phyloP scores from a whole-genome alignment of 2,797 vertebrate species.

The Microcaecilia unicolor region DNA sequence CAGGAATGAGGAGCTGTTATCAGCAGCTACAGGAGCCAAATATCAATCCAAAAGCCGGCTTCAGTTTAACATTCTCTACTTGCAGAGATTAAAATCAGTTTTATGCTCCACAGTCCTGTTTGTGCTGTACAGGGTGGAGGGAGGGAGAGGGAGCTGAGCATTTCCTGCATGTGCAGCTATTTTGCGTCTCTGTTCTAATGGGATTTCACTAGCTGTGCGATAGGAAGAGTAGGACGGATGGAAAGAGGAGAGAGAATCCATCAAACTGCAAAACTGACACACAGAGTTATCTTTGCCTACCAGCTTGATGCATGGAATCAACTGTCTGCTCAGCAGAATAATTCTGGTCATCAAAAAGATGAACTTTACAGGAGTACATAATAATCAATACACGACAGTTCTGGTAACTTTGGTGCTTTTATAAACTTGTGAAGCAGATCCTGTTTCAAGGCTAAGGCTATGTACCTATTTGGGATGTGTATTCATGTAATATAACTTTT shows the following conservation, averaged over 20 bases:
- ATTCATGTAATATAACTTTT: too few species aligned
- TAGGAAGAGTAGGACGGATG: conserved; percentile 1
- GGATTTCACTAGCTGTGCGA: neutral
- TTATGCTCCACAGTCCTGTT: conserved; percentile 23
- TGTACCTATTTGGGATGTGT: too few species aligned
- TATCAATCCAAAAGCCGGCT: neutral
- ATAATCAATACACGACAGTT: neutral
- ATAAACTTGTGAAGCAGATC: too few species aligned
- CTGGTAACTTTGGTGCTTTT: neutral
- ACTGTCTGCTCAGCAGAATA: neutral
- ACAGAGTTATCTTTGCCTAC: conserved; percentile 9
- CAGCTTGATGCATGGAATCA: conserved; percentile 10
- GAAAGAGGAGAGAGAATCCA: neutral
- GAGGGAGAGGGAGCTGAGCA: conserved; percentile 12
- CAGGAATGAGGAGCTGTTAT: conserved; percentile 14
- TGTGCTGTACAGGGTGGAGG: conserved; percentile 11
- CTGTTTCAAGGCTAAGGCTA: too few species aligned
- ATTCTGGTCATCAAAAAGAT: conserved; percentile 3
- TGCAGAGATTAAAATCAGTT: conserved; percentile 27
- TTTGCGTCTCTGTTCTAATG: conserved; percentile 11
- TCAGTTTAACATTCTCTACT: conserved; percentile 5
- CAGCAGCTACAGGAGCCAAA: conserved; percentile 15
- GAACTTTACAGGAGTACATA: neutral
- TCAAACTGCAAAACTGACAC: neutral
- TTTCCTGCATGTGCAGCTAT: conserved; percentile 1